Conservation (phyloP, 2,888 invertebrate species). For the Alviniconcha strummeri region DNA sequence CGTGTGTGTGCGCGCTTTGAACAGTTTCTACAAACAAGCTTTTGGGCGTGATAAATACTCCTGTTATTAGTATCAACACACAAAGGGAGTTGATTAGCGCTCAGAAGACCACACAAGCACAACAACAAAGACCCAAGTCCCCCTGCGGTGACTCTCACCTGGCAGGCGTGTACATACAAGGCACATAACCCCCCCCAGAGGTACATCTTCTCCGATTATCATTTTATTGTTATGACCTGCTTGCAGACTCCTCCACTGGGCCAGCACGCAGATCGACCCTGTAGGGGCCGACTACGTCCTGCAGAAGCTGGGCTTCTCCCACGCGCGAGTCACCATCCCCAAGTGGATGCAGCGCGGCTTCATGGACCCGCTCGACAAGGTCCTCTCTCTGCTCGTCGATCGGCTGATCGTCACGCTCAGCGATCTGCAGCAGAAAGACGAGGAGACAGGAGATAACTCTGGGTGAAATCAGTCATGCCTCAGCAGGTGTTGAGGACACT, state of each 20-base stretch:
- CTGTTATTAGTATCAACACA: too few relatives aligned
- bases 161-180: too few relatives aligned
- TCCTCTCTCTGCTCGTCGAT: slow-evolving; percentile 75
- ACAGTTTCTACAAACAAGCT: too few relatives aligned
- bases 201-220: too few relatives aligned
- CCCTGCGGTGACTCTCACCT: too few relatives aligned
- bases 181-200: too few relatives aligned
- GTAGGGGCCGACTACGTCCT: slow-evolving; percentile 98
- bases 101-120: too few relatives aligned
- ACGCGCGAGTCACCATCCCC: slow-evolving; percentile 98
- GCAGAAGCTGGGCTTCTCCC: slow-evolving; percentile 96
- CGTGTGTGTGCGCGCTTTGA: too few relatives aligned
- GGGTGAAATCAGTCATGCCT: neutral
- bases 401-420: slow-evolving; percentile 60
- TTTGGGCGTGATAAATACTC: too few relatives aligned
- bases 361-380: slow-evolving; percentile 96
- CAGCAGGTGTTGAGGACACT: neutral
- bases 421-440: slow-evolving; percentile 41
- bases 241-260: slow-evolving; percentile 80
- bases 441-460: neutral
- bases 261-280: slow-evolving; percentile 96
- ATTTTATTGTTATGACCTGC: neutral
- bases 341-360: slow-evolving; percentile 99
- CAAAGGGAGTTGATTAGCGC: too few relatives aligned
- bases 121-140: too few relatives aligned